Evolutionary conservation across 35 echinoderm and acorn worm species (phyloP), one percentile per base, ranked within the genome.

Genomic region (Heliocidaris tuberculata): DNA sequence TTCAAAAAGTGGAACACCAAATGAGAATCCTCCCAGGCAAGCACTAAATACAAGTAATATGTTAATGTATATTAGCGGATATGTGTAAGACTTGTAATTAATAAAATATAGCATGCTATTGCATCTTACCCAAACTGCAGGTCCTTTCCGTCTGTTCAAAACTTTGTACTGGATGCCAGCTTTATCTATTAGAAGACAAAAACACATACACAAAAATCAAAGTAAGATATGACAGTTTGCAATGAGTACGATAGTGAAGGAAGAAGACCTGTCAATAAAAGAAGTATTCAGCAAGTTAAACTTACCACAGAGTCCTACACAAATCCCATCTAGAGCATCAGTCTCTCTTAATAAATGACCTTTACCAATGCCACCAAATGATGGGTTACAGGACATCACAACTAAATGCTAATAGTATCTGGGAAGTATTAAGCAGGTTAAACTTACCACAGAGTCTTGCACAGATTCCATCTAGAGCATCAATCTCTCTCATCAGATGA

Each of bases 301-400:
- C 96, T 95, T 96, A 99, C 98, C 98, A 96, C 96, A 95, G 31
- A 99, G 96, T 95, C 95, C 95, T 3, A 61, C 98, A 96, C 97
- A 99, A 1, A 99, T 60, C 13, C 98, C 98, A 97, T 99, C 98
- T 32, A 97, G 50, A 7, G 98, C 98, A 96, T 99, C 98, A 30
- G 96, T 86, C 86, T 99, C 98, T 88, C 96, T 93, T 47, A 97
- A 92, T 5, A 99, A 92, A 93, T 99, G 98, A 94, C 98, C 98
- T 52, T 97, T 99, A 15, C 98, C 98, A 32, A 99, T 97, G 31
- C 98, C 98, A 86, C 98, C 98, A 95, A 99, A 99, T 15, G 98
- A 99, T 11, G 98, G 98, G 94, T 99, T 99, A 85, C 98, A 99
- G 17, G 98, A 99, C 98, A 99, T 99, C 92, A 97, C 97, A 90